Evolutionary conservation across 2,888 invertebrate species (phyloP).

Genomic region (Eupithecia centaureata): DNA sequence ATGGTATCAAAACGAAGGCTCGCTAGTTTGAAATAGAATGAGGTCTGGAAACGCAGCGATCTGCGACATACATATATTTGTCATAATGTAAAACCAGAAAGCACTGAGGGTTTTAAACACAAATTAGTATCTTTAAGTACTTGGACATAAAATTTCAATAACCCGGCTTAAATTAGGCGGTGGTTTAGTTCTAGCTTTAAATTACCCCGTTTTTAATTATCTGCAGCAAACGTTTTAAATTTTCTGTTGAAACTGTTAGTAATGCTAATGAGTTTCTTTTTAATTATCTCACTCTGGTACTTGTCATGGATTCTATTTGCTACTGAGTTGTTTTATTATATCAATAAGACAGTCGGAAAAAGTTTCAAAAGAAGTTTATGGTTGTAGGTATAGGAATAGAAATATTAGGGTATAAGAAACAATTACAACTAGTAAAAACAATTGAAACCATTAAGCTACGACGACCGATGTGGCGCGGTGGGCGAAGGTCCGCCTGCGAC

Average conservation of each 20-base stretch:
- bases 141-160: not conserved
- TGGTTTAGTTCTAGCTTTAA: not conserved
- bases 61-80: too few species aligned
- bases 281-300: not conserved
- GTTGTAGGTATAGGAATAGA: too few species aligned
- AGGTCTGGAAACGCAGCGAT: too few species aligned
- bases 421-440: too few species aligned
- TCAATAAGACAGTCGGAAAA: not conserved
- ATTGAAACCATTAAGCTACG: too few species aligned
- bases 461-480: too few species aligned
- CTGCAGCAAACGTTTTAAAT: not conserved
- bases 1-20: too few species aligned
- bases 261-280: not conserved
- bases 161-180: not conserved
- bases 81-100: not conserved
- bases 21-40: too few species aligned
- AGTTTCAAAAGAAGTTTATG: not conserved
- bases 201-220: not conserved
- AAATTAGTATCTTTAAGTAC: not conserved
- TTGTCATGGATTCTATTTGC: too few species aligned
- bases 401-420: too few species aligned
- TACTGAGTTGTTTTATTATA: not conserved
- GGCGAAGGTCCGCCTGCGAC: too few species aligned
- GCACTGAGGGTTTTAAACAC: not conserved
- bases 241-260: constrained; percentile 3